Evolutionary conservation across 1,140 invertebrate genomes (phyloP).

Genomic region (Euwallacea similis): DNA sequence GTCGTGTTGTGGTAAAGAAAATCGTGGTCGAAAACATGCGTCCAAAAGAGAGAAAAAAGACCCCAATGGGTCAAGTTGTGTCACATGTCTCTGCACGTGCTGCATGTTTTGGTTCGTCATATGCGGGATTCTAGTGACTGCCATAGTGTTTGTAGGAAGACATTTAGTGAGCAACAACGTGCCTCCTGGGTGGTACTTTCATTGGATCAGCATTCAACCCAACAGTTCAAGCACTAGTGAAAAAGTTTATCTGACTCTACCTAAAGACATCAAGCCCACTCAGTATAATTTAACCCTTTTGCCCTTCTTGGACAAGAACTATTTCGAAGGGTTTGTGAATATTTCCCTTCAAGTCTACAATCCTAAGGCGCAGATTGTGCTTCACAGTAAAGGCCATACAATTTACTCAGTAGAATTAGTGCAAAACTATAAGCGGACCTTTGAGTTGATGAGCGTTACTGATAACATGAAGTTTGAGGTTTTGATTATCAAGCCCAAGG

Average conservation of each 20-base stretch:
- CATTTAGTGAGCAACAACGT: conserved; percentile 45
- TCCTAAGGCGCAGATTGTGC: conserved; percentile 62
- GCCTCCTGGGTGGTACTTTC: not conserved
- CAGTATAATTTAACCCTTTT: conserved; percentile 76
- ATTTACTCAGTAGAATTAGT: conserved; percentile 56
- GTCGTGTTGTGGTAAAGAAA: conserved; percentile 29
- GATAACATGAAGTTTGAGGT: conserved; percentile 65
- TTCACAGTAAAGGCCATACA: conserved; percentile 70
- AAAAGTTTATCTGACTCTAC: conserved; percentile 58
- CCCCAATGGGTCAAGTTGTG: conserved; percentile 29
- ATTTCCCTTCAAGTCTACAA: conserved; percentile 67
- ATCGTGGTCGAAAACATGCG: conserved; percentile 19
- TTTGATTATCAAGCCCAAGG: conserved; percentile 62
- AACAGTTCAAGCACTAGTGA: not conserved
- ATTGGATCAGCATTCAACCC: not conserved
- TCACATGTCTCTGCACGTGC: conserved; percentile 52
- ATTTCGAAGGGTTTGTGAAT: conserved; percentile 71
- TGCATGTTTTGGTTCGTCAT: conserved; percentile 56
- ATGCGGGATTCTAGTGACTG: conserved; percentile 55
- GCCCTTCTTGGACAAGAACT: conserved; percentile 70
- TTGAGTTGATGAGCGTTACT: conserved; percentile 52
- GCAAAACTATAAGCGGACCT: conserved; percentile 24
- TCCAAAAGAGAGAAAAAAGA: conserved; percentile 26
- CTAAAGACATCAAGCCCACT: conserved; percentile 65
- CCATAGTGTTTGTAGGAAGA: conserved; percentile 56